These are phyloP conservation scores for Hystrix cristata DNA, from an alignment of 2,113 vertebrate species.

Conservation along the genomic window DNA sequence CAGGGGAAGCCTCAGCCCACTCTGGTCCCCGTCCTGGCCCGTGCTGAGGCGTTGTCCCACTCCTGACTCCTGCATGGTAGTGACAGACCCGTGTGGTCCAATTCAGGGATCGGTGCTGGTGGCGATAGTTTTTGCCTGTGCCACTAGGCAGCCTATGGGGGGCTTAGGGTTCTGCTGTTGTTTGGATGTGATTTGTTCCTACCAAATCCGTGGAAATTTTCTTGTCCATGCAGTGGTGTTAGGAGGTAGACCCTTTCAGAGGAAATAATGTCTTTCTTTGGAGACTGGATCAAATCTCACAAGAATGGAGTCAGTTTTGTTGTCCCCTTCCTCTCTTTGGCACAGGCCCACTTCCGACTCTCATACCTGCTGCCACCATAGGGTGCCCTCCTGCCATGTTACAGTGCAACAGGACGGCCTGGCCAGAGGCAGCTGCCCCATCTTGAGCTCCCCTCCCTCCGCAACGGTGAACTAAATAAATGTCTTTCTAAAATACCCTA, in stretches of 20 bases:
- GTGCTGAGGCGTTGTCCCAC: background rate
- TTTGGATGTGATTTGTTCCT: background rate
- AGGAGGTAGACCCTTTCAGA: background rate
- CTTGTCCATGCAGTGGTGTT: too few relatives aligned
- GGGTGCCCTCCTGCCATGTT: background rate
- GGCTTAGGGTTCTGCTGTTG: background rate
- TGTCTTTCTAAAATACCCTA: too few relatives aligned
- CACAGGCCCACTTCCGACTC: background rate
- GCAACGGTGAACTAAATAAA: background rate
- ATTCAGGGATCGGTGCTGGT: background rate
- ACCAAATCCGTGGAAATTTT: background rate
- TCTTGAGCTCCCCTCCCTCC: background rate
- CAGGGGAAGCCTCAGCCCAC: background rate
- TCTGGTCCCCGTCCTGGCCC: background rate
- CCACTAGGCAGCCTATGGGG: rapidly evolving
- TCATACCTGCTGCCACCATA: too few relatives aligned
- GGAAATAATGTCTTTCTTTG: background rate
- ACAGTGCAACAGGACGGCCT: background rate
- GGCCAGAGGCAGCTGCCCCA: too few relatives aligned
- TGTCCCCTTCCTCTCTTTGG: background rate
- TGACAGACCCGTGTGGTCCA: too few relatives aligned
- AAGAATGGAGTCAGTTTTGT: background rate
- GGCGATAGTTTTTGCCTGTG: background rate
- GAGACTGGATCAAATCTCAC: background rate
- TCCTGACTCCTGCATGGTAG: background rate